Conservation (phyloP, 2,888 invertebrate species). For the Deilephila elpenor region DNA sequence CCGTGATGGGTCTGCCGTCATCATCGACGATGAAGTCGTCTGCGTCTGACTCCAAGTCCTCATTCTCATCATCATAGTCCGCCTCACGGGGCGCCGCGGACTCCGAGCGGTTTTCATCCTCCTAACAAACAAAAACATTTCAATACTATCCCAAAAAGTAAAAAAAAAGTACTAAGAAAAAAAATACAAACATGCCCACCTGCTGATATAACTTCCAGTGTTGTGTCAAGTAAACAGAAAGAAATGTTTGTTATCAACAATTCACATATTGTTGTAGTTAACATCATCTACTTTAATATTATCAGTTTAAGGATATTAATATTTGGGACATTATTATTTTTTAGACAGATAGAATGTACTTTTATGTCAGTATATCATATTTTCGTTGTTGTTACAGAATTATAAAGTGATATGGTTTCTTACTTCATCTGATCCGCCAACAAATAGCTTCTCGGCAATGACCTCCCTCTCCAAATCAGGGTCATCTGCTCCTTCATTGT, state of each 20-base stretch:
- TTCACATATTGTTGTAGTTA: not conserved
- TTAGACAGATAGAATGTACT: not conserved
- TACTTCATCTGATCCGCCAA: slow-evolving; percentile 90
- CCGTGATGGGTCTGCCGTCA: slow-evolving; percentile 94
- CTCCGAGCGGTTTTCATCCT: slow-evolving; percentile 91
- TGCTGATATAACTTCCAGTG: slow-evolving; percentile 4
- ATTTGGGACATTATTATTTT: not conserved
- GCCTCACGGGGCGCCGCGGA: slow-evolving; percentile 87
- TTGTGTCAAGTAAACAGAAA: not conserved
- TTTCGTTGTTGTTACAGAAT: no score
- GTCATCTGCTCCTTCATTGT: slow-evolving; percentile 92
- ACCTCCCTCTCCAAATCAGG: slow-evolving; percentile 93
- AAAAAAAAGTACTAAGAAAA: no score
- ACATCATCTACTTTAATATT: not conserved
- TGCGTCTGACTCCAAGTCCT: slow-evolving; percentile 93
- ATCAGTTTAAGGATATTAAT: not conserved
- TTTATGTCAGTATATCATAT: not conserved
- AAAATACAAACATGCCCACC: slow-evolving; percentile 11
- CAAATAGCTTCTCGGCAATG: slow-evolving; percentile 95
- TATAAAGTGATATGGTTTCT: slow-evolving; percentile 30
- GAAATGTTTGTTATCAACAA: not conserved
- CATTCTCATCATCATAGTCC: slow-evolving; percentile 90
- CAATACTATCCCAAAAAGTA: no score
- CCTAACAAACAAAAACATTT: slow-evolving; percentile 74
- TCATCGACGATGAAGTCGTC: slow-evolving; percentile 99